phyloP scores from a whole-genome alignment of 2,888 invertebrate genomes.

The Protodeltote pygarga region DNA sequence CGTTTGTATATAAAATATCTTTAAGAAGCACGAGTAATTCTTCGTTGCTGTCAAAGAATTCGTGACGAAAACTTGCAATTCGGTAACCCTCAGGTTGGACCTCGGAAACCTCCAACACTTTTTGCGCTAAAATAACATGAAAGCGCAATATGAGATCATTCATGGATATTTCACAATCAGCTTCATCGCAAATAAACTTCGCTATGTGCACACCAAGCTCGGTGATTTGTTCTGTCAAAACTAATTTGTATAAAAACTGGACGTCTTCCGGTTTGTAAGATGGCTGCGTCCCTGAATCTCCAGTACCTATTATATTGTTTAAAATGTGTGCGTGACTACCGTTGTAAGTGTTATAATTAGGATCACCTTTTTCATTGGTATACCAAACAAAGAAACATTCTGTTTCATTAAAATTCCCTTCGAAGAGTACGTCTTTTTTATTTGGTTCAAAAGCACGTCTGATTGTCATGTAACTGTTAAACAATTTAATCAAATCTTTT shows the following conservation, averaged over 20 bases:
- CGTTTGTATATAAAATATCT: slow-evolving; percentile 13
- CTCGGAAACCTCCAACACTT: slow-evolving; percentile 26
- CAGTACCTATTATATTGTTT: slow-evolving; percentile 27
- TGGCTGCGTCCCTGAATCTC: slow-evolving; percentile 8
- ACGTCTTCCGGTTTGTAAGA: slow-evolving; percentile 13
- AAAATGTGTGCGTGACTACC: slow-evolving; percentile 1
- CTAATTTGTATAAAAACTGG: slow-evolving; percentile 17
- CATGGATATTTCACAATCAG: slow-evolving; percentile 11
- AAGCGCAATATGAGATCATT: slow-evolving; percentile 25
- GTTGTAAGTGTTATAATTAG: slow-evolving; percentile 1
- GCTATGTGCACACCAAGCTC: slow-evolving; percentile 18
- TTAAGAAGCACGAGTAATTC: slow-evolving; percentile 20
- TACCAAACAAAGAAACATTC: slow-evolving; percentile 37
- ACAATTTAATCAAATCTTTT: slow-evolving; percentile 24
- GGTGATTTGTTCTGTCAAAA: slow-evolving; percentile 22
- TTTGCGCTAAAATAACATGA: slow-evolving; percentile 27
- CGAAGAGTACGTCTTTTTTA: slow-evolving; percentile 19
- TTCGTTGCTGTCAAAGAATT: slow-evolving; percentile 25
- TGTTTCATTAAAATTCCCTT: slow-evolving; percentile 14
- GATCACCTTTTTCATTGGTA: slow-evolving; percentile 31
- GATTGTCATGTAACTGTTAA: slow-evolving; percentile 25
- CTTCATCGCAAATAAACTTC: slow-evolving; percentile 10
- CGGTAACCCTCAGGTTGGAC: slow-evolving; percentile 19
- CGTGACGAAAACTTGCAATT: slow-evolving; percentile 15
- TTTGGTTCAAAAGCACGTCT: slow-evolving; percentile 11